A percentile compares a stretch with the other conserved stretches of the same genome.
These are phyloP conservation scores for Dynastes tityus DNA, from an alignment of 2,888 invertebrate species.

Conservation along the genomic window DNA sequence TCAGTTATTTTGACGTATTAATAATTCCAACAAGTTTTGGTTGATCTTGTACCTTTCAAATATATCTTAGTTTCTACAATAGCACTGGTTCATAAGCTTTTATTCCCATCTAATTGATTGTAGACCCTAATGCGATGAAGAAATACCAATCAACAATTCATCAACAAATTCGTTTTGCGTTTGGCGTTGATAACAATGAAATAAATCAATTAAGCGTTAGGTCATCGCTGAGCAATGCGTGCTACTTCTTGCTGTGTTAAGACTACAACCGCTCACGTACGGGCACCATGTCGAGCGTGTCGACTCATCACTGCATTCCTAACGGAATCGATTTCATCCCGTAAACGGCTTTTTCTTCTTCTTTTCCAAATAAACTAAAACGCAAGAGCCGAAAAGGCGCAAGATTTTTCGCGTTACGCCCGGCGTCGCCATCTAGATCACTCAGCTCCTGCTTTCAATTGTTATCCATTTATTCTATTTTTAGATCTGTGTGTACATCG, in stretches of 20 bases:
- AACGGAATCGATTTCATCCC: conserved; percentile 13
- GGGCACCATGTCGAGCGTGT: not conserved
- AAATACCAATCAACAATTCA: not conserved
- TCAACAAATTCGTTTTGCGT: not conserved
- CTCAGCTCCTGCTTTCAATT: conserved; percentile 19
- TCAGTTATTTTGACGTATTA: too few species aligned
- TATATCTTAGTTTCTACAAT: too few species aligned
- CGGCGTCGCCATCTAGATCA: conserved; percentile 3
- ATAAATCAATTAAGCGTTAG: conserved; percentile 32
- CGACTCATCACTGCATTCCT: conserved; percentile 31
- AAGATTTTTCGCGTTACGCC: conserved; percentile 25
- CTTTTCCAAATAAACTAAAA: conserved; percentile 6
- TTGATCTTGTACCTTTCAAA: too few species aligned
- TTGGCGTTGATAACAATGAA: not conserved
- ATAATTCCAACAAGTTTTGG: too few species aligned
- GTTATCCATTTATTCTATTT: conserved; percentile 41
- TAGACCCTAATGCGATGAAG: too few species aligned
- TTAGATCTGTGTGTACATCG: conserved; percentile 17
- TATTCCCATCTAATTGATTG: too few species aligned
- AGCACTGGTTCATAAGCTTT: too few species aligned
- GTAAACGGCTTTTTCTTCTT: not conserved
- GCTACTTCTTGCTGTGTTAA: not conserved
- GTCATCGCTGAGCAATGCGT: conserved; percentile 36
- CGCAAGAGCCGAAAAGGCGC: not conserved
- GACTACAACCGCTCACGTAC: conserved; percentile 5